Base-by-base conservation (phyloP, 2,888 invertebrate species). In the Lasioglossum villosulum region DNA sequence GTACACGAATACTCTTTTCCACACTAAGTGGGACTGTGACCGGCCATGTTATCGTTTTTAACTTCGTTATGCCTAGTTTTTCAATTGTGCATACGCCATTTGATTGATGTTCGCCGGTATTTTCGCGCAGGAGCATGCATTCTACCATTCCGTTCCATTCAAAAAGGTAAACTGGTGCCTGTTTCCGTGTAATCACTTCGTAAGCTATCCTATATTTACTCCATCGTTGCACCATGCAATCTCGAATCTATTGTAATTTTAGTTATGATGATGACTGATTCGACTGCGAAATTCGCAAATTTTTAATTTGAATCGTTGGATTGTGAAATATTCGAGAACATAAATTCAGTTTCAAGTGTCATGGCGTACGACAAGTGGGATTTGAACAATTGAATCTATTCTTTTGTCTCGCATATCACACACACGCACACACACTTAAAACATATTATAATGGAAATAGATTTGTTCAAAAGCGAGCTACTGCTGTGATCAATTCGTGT, bases 11-110 rank as follows among this genome's bases (percentile, higher is more conserved):
- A 68, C 39, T 68, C 37, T 37, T 37, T 39, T 39, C 4, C 68
- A 34, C 6, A 1, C n/a, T 23, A 23, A 4, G 10, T 10, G n/a
- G 12, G 4, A n/a, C 23, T 10, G 52, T 23, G 23, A 10, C 0
- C 23, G 34, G 68, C n/a, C 34, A 39, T 39, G 68, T 12, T 68
- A 23, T 37, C 39, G 68, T 39, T 68, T 68, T 37, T 68, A 74
- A 70, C 68, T 68, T 68, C 68, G 68, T 68, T 39, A 68, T 68
- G 68, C 4, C 68, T 68, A 39, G 68, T 39, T 68, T 68, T 68
- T 39, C 68, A 68, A 23, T 37, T 68, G 68, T 39, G 68, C 10
- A 68, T 37, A 37, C 37, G n/a, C 12, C 34, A 37, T 37, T 39
- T 68, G 68, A 68, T 39, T n/a, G 68, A 68, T 68, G 12, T 68